These are phyloP conservation scores for Scrobipalpa atriplicella DNA, from an alignment of 2,888 invertebrate species.

Conservation along the genomic window DNA sequence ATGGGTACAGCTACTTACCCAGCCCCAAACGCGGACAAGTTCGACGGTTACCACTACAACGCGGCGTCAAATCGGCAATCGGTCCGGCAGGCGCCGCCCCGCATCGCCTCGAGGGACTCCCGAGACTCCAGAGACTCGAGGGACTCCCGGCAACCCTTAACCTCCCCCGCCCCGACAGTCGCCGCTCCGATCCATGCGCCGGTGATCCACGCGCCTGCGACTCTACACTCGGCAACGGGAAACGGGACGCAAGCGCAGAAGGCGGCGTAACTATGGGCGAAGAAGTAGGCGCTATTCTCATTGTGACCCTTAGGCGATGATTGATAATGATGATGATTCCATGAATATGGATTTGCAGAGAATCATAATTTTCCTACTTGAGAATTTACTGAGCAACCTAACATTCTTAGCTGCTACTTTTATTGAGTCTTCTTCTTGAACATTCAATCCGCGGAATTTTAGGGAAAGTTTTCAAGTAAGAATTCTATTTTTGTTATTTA, in stretches of 20 bases:
- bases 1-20: conserved; percentile 77
- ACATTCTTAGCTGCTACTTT: not conserved
- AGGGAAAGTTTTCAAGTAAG: not conserved
- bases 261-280: not conserved
- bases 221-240: not conserved
- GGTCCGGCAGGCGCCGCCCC: conserved; percentile 64
- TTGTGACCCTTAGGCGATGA: conserved; percentile 9
- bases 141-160: not conserved
- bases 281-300: conserved; percentile 19
- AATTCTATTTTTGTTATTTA: not conserved
- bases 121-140: not conserved
- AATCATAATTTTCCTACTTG: not conserved
- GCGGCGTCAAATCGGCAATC: conserved; percentile 73
- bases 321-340: not conserved
- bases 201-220: not conserved
- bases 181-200: conserved; percentile 47
- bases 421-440: no score
- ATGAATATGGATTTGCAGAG: no score
- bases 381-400: conserved; percentile 12
- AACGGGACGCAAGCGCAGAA: conserved; percentile 23
- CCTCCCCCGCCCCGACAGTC: conserved; percentile 33
- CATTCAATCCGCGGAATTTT: no score
- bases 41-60: conserved; percentile 78
- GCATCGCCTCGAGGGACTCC: conserved; percentile 47
- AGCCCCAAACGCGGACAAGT: conserved; percentile 58